Conservation (phyloP, 1,140 invertebrate genomes). For the Anoplolepis gracilipes region DNA sequence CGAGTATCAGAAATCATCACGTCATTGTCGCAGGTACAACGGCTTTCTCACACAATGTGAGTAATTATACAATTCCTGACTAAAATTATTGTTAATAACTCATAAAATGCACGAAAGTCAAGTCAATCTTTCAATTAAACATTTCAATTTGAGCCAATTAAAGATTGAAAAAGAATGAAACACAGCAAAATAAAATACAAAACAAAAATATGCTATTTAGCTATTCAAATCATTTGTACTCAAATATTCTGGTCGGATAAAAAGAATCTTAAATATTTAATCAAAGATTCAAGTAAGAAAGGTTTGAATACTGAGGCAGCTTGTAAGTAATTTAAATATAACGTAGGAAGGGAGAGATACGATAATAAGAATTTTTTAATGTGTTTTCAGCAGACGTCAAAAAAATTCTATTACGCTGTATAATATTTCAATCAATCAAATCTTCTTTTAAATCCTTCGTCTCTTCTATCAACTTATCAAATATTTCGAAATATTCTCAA, state of each 20-base stretch:
- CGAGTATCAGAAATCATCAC: neutral
- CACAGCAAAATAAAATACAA: neutral
- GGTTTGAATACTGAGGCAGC: neutral
- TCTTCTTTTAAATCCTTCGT: constrained; percentile 5
- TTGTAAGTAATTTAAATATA: constrained; percentile 19
- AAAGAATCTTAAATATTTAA: neutral
- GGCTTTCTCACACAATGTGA: constrained; percentile 16
- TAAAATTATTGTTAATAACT: constrained; percentile 9
- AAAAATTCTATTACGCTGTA: constrained; percentile 5
- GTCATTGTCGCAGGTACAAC: neutral
- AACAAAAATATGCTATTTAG: neutral
- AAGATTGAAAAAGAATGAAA: constrained; percentile 7
- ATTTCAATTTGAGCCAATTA: neutral
- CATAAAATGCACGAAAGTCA: neutral
- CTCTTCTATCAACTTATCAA: neutral
- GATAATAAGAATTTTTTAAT: neutral
- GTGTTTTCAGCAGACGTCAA: neutral
- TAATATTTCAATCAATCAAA: constrained; percentile 23
- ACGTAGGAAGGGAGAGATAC: too few species aligned
- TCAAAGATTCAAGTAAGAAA: neutral
- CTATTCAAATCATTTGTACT: neutral
- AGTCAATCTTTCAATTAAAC: neutral
- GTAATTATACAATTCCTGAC: neutral
- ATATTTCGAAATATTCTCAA: too few species aligned
- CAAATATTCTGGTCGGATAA: neutral